A percentile compares a stretch with the other conserved stretches of the same genome.
Evolutionary conservation across 1,140 invertebrate genomes (phyloP).

Genomic region (Marisa cornuarietis): DNA sequence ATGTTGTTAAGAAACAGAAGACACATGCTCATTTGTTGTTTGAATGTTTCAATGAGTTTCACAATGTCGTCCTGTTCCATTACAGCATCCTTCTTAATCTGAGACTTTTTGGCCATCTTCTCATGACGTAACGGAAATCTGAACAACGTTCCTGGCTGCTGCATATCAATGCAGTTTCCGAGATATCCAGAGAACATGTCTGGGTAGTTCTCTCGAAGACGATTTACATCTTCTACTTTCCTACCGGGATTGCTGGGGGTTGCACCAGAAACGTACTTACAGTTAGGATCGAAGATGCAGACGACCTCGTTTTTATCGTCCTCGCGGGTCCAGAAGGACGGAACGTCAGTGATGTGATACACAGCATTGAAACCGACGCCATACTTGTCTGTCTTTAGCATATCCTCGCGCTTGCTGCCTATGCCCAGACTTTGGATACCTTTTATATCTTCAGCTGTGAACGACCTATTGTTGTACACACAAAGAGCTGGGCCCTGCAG

Average conservation of each 20-base stretch:
- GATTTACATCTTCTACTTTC: constrained; percentile 35
- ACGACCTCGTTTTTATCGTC: constrained; percentile 43
- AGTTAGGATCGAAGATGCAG: constrained; percentile 60
- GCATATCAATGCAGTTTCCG: constrained; percentile 22
- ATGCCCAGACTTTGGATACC: constrained; percentile 57
- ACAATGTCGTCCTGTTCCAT: constrained; percentile 14
- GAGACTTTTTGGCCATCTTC: constrained; percentile 41
- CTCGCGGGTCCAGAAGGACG: constrained; percentile 55
- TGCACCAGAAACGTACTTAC: constrained; percentile 47
- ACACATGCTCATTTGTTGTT: constrained; percentile 37
- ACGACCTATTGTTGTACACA: constrained; percentile 58
- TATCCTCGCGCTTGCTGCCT: constrained; percentile 52
- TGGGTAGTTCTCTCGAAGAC: constrained; percentile 34
- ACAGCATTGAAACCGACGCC: constrained; percentile 63
- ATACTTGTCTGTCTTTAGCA: constrained; percentile 55
- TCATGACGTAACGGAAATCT: constrained; percentile 48
- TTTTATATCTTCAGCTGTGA: constrained; percentile 53
- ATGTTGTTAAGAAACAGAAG: constrained; percentile 56
- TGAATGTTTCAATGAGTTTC: constrained; percentile 41
- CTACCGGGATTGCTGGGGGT: constrained; percentile 45
- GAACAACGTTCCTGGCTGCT: constrained; percentile 45
- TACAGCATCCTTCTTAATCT: constrained; percentile 32
- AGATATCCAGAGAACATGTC: constrained; percentile 52
- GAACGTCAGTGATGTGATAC: constrained; percentile 60
- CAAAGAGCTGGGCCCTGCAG: constrained; percentile 58